Base-by-base conservation (phyloP, 2,113 vertebrate species). In the Grallaria varia region DNA sequence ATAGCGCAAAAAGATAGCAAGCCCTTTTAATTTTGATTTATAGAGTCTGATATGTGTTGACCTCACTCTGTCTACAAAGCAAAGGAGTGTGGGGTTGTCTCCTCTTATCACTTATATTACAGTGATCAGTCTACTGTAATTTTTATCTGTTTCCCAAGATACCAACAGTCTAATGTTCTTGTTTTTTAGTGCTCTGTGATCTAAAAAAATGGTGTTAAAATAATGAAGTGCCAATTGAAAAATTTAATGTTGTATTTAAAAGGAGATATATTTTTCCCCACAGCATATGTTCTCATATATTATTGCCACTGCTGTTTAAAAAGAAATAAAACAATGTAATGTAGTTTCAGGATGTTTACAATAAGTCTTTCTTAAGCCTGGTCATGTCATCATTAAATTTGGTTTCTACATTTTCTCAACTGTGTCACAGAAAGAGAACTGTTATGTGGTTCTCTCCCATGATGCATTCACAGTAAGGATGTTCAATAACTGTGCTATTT, bases 401-500 rank as follows among this genome's bases (percentile, higher is more conserved):
- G 22, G 21, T 59, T 93, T 58, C 75, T 90, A 18, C 31, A 37
- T 94, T 95, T 91, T 92, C 79, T 90, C 64, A 81, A 3, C 50
- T 60, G 44, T 86, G 33, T 60, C n/a, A 72, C 69, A 90, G 83
- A 93, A 77, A 81, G 89, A 77, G 67, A 87, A 44, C 50, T 80
- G 67, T 50, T 89, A 64, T 16, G 53, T 4, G 12, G 8, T 85
- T 89, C 67, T 91, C 44, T 92, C 73, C 71, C 81, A 73, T 79
- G 87, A 91, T 93, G 42, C 81, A 73, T 87, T 87, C 58, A 53
- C 84, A 90, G 74, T 79, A 82, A 84, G n/a, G 71, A 73, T 89
- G 55, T 94, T 97, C 93, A 90, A 95, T 92, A 96, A 73, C 84
- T 20, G 73, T 75, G 58, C 84, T 93, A 87, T 94, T 92, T 97